These are phyloP conservation scores for Onychomys arenicola DNA, from an alignment of 2,797 vertebrate species.

Conservation along the genomic window DNA sequence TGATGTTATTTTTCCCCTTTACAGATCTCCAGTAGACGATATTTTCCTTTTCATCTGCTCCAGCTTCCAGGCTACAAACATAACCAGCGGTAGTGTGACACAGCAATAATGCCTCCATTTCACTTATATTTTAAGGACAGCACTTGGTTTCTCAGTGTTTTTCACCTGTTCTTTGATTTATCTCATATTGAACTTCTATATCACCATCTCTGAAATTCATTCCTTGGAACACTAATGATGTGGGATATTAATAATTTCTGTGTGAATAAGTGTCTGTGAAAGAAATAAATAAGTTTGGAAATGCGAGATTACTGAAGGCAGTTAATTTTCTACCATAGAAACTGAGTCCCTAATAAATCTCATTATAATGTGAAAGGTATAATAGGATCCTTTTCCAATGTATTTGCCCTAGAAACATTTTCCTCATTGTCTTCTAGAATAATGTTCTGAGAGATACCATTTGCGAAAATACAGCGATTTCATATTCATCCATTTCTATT, in stretches of 20 bases:
- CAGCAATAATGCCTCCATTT: neutral
- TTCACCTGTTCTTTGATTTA: slow-evolving; percentile 36
- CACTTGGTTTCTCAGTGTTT: neutral
- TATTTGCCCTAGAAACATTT: slow-evolving; percentile 53
- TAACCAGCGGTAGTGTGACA: neutral
- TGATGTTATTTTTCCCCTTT: neutral
- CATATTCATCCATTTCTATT: slow-evolving; percentile 40
- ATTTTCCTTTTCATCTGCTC: slow-evolving; percentile 5
- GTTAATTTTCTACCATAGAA: slow-evolving; percentile 36
- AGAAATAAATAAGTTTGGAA: slow-evolving; percentile 50
- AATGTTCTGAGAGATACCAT: slow-evolving; percentile 47
- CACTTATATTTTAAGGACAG: neutral
- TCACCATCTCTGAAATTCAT: neutral
- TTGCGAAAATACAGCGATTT: slow-evolving; percentile 57
- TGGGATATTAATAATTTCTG: slow-evolving; percentile 8
- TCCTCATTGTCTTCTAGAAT: slow-evolving; percentile 53
- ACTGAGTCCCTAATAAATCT: slow-evolving; percentile 45
- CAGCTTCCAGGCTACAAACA: neutral
- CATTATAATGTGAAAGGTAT: slow-evolving; percentile 51
- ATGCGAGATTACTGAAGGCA: slow-evolving; percentile 40
- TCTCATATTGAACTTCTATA: neutral
- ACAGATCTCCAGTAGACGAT: neutral
- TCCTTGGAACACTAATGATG: slow-evolving; percentile 38
- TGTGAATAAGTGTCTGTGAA: slow-evolving; percentile 39
- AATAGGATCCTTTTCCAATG: slow-evolving; percentile 48